Evolutionary conservation across 1,140 invertebrate species (phyloP), one percentile per base, ranked within the genome.

Genomic region (Papilio glaucus): DNA sequence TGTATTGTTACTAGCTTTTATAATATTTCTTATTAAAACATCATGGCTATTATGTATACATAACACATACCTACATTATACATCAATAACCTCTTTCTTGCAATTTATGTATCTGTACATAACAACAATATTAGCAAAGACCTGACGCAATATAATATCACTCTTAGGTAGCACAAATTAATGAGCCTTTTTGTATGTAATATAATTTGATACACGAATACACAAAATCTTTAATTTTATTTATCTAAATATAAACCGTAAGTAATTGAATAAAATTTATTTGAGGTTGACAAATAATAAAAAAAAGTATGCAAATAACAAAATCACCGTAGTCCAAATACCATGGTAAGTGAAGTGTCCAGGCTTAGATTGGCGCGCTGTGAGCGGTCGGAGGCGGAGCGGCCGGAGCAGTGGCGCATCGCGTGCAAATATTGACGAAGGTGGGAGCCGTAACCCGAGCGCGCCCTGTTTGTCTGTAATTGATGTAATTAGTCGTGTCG

Each of bases 401-500:
- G 60, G 41, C 42, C 41, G 49, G 45, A 49, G 45, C 45, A 8
- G 45, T 21, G 68, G 63, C 77, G 75, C 75, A 78, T 68, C 76
- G 86, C 18, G 49, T 53, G 49, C 86, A 88, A 92, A 92, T 91
- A 92, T 91, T 92, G 78, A 91, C 85, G 88, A 88, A 91, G 90
- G 87, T 90, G 89, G 88, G 87, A 86, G 81, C 82, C 77, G 89
- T 88, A 92, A 91, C 86, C 86, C 81, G 89, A 92, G 86, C 83
- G 75, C 69, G 70, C 68, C 72, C 76, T 90, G 85, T 91, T 90
- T 91, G 85, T 82, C 86, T 85, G 87, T 92, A 90, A 92, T 92
- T 91, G 90, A 91, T 87, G 90, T 92, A 92, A 92, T 92, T 92
- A 92, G 90, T 92, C 88, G 88, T 92, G 90, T 92, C 89, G 88